Evolutionary conservation across 2,113 vertebrate genomes (phyloP), one percentile per base, ranked within the genome.

Genomic region (Cyanistes caeruleus): DNA sequence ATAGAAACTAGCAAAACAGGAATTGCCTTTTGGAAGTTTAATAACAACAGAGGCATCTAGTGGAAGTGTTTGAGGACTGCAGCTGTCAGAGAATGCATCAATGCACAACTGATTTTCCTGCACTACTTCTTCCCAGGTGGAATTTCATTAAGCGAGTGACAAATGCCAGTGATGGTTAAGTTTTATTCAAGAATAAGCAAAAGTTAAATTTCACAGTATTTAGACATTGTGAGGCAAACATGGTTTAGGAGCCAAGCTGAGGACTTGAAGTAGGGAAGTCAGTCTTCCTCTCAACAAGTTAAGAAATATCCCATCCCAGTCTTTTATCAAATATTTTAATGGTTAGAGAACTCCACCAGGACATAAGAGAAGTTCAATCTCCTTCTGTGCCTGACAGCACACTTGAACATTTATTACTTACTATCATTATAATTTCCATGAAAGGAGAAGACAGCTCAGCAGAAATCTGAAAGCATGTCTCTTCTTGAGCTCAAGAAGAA

Each of bases 31-130:
- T 10, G 9, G 75, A 91, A 73, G 37, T 90, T 88, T 60, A 90
- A 88, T 90, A 87, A 76, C 94, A 96, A 94, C 33, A 93, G 90
- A 94, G 94, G 91, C 97, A 97, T 92, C 97, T 97, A 97, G 96
- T 97, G 97, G 97, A 87, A 68, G 31, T 2, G 2, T 44, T 35
- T 48, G 81, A 89, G 72, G 64, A 90, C 55, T 95, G 95, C 96
- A 97, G 51, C 51, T 86, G 28, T 7, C 20, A 46, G 49, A 67
- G 48, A 68, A 56, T 3, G 28, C 35, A 70, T 24, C 15, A 12
- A 60, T 11, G 23, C 49, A 77, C 28, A 44, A 28, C 31, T 46
- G 51, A 64, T 73, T 85, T 82, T 64, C 65, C 73, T 13, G 3
- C 18, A 14, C 15, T 55, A 41, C 33, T 87, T 88, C 31, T 90